Base-by-base conservation (phyloP, 53 echinoderm and acorn worm species). In the Patiria pectinifera region DNA sequence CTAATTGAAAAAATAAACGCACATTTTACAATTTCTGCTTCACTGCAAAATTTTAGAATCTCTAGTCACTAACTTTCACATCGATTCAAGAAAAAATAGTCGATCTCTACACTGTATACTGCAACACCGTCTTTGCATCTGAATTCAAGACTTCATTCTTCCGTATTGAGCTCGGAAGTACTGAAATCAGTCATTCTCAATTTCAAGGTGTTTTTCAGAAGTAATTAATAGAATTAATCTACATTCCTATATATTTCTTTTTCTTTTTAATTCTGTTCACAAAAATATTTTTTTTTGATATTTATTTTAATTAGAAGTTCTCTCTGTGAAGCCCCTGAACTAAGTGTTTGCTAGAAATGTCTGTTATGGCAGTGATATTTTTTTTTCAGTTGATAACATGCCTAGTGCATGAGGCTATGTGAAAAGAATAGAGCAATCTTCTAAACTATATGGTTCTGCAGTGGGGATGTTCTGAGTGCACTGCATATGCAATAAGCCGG, bases 121-220 rank as follows among this genome's bases (percentile, higher is more conserved):
- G 8, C 22, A 74, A 74, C 74, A 74, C 74, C 24, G 24, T 10
- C 13, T 74, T 23, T 74, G 74, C 24, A 74, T 74, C 22, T 24
- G 74, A 74, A 74, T 4, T 18, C 7, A 15, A 10, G 74, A 66
- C 10, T 66, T 66, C 66, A 66, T 66, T 66, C 0, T 66, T 66
- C 66, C 66, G 74, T 74, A 74, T 24, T 74, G 9, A 74, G 19
- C 22, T 74, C 19, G 74, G 24, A 74, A 24, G 0, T 23, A 16
- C n/a, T 79, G 80, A 79, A 82, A 82, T 82, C 59, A 59, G n/a
- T 35, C 49, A 21, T 82, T 59, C 59, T 53, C 49, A 35, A 59
- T 82, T 59, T 82, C 82, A 82, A 82, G 82, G 82, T 59, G 82
- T 82, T n/a, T 59, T 82, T 58, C 18, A 58, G 19, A 59, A 11